Base-by-base conservation (phyloP, 2,113 vertebrate genomes). In the Xyliphius kryptos region DNA sequence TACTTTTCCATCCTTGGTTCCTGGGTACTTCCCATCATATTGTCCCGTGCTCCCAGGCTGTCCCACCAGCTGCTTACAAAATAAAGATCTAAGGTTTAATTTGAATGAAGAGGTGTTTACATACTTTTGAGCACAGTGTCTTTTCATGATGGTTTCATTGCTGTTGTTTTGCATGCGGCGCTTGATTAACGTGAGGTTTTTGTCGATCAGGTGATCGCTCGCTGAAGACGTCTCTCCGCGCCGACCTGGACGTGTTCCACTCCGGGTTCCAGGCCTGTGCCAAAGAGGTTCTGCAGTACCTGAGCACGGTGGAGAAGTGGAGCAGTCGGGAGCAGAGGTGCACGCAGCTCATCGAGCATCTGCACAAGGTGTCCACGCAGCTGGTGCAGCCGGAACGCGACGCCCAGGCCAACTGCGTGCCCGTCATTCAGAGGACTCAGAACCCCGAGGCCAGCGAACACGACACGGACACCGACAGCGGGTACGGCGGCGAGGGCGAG, bases 381-480 rank as follows among this genome's bases (percentile, higher is more conserved):
- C 88, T 92, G 74, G 73, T 86, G 58, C 82, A 87, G 67, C 87
- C 82, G 26, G 26, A 85, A 46, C 79, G 74, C 62, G 92, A 94
- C 80, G 60, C 82, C 43, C 89, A 89, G 15, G 80, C 90, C 12
- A 91, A 93, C 81, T 95, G 95, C n/a, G 95, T 97, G 49, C 92
- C 95, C 0, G 95, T 97, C 80, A 98, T 97, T 68, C 95, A 93
- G 87, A 88, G 93, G 87, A 94, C 91, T 83, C 93, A 93, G 46
- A 80, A 80, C 57, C 79, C 84, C 44, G 95, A 97, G 79, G 80
- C 86, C 17, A 89, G 87, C 40, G 94, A 95, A 77, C 91, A 90
- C 48, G 95, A 98, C 87, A 95, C 94, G 1, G 95, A 98, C 84
- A 97, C 93, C 6, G 94, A 96, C 87, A 97, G 95, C 57, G 94